Conservation (phyloP, 2,888 invertebrate genomes). For the Syrista parreyssii region DNA sequence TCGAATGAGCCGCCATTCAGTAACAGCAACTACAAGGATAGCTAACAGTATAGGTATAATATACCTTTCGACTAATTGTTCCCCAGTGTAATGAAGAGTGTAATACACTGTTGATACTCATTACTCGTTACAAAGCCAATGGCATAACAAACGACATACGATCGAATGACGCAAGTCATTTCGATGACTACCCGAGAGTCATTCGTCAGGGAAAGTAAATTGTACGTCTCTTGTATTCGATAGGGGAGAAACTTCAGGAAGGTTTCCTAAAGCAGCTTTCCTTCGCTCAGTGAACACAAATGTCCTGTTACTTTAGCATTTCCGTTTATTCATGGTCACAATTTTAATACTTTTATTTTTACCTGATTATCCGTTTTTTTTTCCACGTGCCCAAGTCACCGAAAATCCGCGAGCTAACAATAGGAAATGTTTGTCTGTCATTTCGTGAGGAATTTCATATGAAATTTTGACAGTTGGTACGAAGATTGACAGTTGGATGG, state of each 20-base stretch:
- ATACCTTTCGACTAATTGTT: background rate
- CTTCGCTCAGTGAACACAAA: background rate
- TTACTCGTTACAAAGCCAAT: background rate
- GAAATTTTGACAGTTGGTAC: background rate
- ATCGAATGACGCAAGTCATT: background rate
- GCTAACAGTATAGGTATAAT: background rate
- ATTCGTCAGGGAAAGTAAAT: background rate
- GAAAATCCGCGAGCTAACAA: background rate
- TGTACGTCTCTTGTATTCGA: background rate
- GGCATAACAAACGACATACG: background rate
- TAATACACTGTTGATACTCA: background rate
- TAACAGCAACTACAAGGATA: background rate
- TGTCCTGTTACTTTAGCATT: background rate
- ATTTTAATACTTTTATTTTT: background rate
- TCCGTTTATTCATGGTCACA: background rate
- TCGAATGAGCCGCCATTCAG: background rate
- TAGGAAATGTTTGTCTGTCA: background rate
- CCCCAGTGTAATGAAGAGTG: background rate
- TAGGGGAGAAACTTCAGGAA: background rate
- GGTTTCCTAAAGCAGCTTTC: background rate
- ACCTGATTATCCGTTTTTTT: background rate
- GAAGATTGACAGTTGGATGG: background rate
- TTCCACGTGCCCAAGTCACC: background rate
- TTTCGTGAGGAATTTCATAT: background rate
- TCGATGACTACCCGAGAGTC: background rate